Conservation (phyloP, 2,797 vertebrate genomes). For the Cephalopachus bancanus region DNA sequence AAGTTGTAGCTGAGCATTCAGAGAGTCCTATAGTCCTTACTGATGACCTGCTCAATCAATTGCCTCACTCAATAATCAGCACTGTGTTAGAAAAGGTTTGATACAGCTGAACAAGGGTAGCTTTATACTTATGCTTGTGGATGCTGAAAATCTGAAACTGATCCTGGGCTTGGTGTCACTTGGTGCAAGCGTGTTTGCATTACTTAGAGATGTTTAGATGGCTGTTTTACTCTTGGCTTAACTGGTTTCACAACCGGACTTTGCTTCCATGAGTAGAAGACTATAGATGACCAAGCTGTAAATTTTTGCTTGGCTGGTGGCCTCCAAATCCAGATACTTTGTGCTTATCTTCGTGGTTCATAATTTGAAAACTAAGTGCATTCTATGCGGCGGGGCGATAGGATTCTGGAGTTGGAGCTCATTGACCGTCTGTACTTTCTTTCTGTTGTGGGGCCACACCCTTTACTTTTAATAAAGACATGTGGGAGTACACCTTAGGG, state of each 20-base stretch:
- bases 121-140: too few relatives aligned
- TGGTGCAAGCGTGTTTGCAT: neutral
- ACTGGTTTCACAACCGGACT: neutral
- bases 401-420: neutral
- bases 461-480: constrained; percentile 21
- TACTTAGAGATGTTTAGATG: neutral
- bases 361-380: neutral
- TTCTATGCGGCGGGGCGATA: neutral
- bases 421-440: neutral
- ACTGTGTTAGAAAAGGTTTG: neutral
- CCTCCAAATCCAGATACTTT: neutral
- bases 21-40: neutral
- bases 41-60: neutral
- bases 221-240: neutral
- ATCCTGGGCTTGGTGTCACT: neutral
- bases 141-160: neutral
- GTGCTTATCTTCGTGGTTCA: neutral
- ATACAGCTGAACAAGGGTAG: too few relatives aligned
- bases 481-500: neutral
- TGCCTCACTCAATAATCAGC: neutral
- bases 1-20: neutral
- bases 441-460: neutral
- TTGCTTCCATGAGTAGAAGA: neutral
- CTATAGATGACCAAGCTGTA: neutral
- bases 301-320: neutral